phyloP scores from a whole-genome alignment of 2,888 invertebrate genomes.

The Melanchra persicariae region DNA sequence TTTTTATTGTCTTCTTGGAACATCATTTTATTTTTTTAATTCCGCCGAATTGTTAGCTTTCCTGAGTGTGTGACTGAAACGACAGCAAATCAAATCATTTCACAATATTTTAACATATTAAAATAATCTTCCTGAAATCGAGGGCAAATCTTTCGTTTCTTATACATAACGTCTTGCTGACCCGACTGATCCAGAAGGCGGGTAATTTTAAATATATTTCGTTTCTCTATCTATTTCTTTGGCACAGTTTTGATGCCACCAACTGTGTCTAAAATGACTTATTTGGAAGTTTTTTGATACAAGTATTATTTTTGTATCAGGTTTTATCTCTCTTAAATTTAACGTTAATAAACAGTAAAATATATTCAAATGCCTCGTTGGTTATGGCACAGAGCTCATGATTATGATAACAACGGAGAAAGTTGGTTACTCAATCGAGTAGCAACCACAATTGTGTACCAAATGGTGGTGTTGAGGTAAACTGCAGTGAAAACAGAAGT shows the following conservation, averaged over 20 bases:
- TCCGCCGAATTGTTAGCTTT: no score
- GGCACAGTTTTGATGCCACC: no score
- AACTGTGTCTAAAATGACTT: no score
- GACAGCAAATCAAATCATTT: not conserved
- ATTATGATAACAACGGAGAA: conserved; percentile 50
- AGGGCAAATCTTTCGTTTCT: not conserved
- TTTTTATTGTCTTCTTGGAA: not conserved
- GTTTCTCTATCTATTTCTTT: no score
- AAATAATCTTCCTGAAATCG: not conserved
- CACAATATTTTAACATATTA: not conserved
- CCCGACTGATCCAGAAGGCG: no score
- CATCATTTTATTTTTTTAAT: not conserved
- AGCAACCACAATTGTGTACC: conserved; percentile 44
- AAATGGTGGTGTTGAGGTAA: conserved; percentile 36
- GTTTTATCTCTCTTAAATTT: not conserved
- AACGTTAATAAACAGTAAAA: not conserved
- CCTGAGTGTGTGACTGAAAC: no score
- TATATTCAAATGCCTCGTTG: conserved; percentile 8
- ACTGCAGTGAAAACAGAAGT: conserved; percentile 11
- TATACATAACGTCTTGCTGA: no score
- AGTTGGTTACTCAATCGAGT: conserved; percentile 55
- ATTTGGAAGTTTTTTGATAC: not conserved
- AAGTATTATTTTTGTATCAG: no score
- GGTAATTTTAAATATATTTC: no score
- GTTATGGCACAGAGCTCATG: conserved; percentile 33